These are phyloP conservation scores for Hycleus phaleratus DNA, from an alignment of 1,140 invertebrate species.

Conservation along the genomic window DNA sequence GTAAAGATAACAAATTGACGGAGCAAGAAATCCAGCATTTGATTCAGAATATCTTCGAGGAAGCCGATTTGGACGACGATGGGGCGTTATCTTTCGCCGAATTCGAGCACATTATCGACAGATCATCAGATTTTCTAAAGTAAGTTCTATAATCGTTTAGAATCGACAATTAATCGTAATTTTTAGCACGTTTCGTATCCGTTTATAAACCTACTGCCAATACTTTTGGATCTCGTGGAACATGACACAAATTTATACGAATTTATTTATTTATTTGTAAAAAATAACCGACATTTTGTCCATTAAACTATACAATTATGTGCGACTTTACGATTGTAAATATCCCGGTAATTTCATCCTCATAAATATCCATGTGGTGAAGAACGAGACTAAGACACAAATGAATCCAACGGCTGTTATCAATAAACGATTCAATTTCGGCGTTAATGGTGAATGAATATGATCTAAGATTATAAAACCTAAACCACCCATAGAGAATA, in stretches of 20 bases:
- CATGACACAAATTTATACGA: conserved; percentile 9
- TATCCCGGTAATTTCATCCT: conserved; percentile 92
- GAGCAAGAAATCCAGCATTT: conserved; percentile 64
- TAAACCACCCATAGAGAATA: conserved; percentile 91
- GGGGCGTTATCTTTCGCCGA: conserved; percentile 86
- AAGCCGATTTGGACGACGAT: conserved; percentile 90
- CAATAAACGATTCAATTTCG: conserved; percentile 86
- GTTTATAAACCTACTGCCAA: conserved; percentile 20
- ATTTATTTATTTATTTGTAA: conserved; percentile 17
- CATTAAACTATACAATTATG: not conserved
- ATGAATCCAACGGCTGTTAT: conserved; percentile 89
- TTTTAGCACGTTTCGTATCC: conserved; percentile 31
- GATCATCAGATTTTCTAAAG: conserved; percentile 84
- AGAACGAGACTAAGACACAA: conserved; percentile 89
- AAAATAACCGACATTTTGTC: not conserved
- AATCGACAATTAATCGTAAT: not conserved
- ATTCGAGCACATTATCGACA: conserved; percentile 91
- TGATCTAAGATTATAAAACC: conserved; percentile 96
- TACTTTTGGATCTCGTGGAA: not conserved
- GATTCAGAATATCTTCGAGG: conserved; percentile 71
- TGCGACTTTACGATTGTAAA: conserved; percentile 46
- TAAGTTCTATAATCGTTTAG: conserved; percentile 41
- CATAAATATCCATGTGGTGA: conserved; percentile 98
- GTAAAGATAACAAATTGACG: conserved; percentile 53
- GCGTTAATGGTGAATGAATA: conserved; percentile 84